These are phyloP conservation scores for Chirona hameri DNA, from an alignment of 2,888 invertebrate genomes.

Conservation along the genomic window DNA sequence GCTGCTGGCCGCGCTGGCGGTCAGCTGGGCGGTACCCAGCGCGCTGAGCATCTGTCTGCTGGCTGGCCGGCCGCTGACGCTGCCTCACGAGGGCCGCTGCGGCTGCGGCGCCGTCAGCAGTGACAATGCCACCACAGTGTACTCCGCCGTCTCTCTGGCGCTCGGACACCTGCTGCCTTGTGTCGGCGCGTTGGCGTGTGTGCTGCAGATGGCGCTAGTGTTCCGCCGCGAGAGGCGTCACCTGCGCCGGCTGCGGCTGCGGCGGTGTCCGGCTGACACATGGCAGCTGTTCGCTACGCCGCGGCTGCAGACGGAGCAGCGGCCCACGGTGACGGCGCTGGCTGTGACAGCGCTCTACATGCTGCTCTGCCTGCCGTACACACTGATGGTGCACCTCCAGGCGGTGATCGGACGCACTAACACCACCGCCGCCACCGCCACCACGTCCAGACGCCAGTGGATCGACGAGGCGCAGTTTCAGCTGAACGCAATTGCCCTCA, in stretches of 20 bases:
- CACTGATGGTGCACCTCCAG: constrained; percentile 27
- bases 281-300: neutral
- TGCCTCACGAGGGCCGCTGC: constrained; percentile 41
- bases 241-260: constrained; percentile 37
- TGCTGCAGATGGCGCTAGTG: constrained; percentile 34
- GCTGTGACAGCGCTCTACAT: constrained; percentile 32
- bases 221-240: constrained; percentile 38
- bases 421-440: neutral
- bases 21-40: constrained; percentile 40
- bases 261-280: constrained; percentile 34
- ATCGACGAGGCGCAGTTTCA: neutral
- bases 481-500: neutral
- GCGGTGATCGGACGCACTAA: neutral
- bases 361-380: constrained; percentile 33
- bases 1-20: constrained; percentile 37
- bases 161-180: constrained; percentile 40
- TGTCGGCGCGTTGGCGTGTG: constrained; percentile 37
- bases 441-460: neutral
- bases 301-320: constrained; percentile 31
- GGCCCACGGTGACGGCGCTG: constrained; percentile 30
- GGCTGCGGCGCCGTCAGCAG: constrained; percentile 40
- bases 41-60: constrained; percentile 40
- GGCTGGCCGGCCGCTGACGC: constrained; percentile 37
- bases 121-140: constrained; percentile 39
- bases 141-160: constrained; percentile 39